These are phyloP conservation scores for Goniozus legneri DNA, from an alignment of 1,140 invertebrate species.

Conservation along the genomic window DNA sequence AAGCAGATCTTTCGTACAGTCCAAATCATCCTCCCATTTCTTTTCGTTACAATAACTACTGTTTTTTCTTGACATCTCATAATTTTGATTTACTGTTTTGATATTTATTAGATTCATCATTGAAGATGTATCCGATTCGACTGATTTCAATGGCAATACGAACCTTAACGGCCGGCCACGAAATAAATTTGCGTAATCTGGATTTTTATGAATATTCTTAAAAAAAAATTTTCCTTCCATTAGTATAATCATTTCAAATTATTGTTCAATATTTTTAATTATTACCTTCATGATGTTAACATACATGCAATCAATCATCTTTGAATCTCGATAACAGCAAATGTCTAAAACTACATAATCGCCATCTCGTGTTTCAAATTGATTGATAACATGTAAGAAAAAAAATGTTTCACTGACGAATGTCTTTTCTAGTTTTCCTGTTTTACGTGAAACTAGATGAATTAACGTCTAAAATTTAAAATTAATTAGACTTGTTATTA, in stretches of 20 bases:
- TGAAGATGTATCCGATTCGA: constrained; percentile 9
- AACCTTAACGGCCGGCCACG: constrained; percentile 72
- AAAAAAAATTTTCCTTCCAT: constrained; percentile 16
- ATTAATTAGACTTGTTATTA: neutral
- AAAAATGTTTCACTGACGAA: constrained; percentile 75
- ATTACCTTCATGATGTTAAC: constrained; percentile 72
- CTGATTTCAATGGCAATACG: constrained; percentile 59
- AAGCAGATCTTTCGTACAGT: constrained; percentile 19
- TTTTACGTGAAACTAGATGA: constrained; percentile 65
- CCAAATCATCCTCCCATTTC: neutral
- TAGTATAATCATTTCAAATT: constrained; percentile 6
- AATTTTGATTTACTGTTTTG: constrained; percentile 28
- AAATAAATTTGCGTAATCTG: constrained; percentile 76
- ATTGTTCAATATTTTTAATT: constrained; percentile 5
- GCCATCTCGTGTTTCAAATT: constrained; percentile 69
- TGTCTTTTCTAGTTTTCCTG: constrained; percentile 58
- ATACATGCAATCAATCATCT: constrained; percentile 84
- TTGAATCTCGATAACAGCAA: constrained; percentile 76
- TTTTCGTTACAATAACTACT: constrained; percentile 1
- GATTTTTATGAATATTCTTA: constrained; percentile 73
- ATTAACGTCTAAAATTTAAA: constrained; percentile 64
- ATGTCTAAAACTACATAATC: constrained; percentile 74
- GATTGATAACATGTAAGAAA: constrained; percentile 86
- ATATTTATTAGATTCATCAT: constrained; percentile 54
- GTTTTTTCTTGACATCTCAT: constrained; percentile 11